phyloP scores from a whole-genome alignment of 2,888 invertebrate genomes.

The Ophion ellenae region DNA sequence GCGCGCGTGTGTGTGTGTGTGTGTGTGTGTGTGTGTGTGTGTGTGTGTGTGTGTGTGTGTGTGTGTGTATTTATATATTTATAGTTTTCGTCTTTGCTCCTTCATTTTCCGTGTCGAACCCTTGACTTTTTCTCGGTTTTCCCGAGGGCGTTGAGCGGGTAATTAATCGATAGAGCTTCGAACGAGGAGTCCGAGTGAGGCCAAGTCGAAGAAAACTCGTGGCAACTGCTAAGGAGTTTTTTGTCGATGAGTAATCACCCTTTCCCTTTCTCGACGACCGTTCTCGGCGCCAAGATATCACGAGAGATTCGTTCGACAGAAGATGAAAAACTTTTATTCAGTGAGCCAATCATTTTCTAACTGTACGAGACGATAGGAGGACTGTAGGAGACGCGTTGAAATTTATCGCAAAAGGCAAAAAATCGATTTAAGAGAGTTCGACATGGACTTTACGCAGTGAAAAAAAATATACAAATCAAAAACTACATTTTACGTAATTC shows the following conservation, averaged over 20 bases:
- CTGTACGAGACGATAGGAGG: too few relatives aligned
- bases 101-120: conserved; percentile 53
- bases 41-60: too few relatives aligned
- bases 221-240: conserved; percentile 26
- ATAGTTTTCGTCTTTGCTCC: conserved; percentile 15
- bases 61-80: background rate
- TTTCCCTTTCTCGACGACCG: conserved; percentile 4
- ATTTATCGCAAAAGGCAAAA: background rate
- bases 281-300: conserved; percentile 1
- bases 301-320: background rate
- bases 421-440: too few relatives aligned
- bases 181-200: conserved; percentile 17
- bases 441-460: too few relatives aligned
- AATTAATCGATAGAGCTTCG: conserved; percentile 64
- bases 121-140: conserved; percentile 54
- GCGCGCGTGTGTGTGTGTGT: too few relatives aligned
- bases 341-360: background rate
- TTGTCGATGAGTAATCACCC: conserved; percentile 50
- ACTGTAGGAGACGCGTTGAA: too few relatives aligned
- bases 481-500: too few relatives aligned
- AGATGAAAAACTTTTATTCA: conserved; percentile 15
- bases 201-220: conserved; percentile 51
- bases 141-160: conserved; percentile 54
- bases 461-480: too few relatives aligned
- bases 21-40: too few relatives aligned